Percentiles rank a stretch among this genome's conserved stretches.
Conservation (phyloP, 2,113 vertebrate species). For the Psammodynastes pulverulentus region DNA sequence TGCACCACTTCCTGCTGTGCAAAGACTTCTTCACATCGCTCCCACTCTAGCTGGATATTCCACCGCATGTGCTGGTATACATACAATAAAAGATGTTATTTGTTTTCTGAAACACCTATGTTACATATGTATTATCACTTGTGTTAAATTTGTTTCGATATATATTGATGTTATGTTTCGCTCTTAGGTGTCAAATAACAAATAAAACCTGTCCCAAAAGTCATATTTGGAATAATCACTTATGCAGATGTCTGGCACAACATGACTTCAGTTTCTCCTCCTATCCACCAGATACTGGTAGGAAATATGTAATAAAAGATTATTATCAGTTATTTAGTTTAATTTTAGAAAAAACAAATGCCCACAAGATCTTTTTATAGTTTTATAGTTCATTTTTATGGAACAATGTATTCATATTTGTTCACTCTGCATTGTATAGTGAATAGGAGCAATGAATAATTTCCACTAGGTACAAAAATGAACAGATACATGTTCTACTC, state of each 20-base stretch:
- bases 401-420: not conserved
- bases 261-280: slow-evolving; percentile 75
- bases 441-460: not conserved
- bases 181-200: slow-evolving; percentile 78
- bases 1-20: not conserved
- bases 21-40: not conserved
- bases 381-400: fast-evolving
- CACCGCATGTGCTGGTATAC: not conserved
- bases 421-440: not conserved
- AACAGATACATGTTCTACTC: not conserved
- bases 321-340: not conserved
- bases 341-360: not conserved
- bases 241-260: slow-evolving; percentile 82
- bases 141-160: not conserved
- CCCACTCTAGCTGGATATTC: not conserved
- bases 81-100: not conserved
- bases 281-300: slow-evolving; percentile 73
- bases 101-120: not conserved
- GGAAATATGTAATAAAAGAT: slow-evolving; percentile 43
- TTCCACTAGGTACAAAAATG: not conserved
- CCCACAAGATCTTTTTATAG: not conserved
- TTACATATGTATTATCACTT: not conserved
- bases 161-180: slow-evolving; percentile 32
- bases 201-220: slow-evolving; percentile 88
- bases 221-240: slow-evolving; percentile 81